Conservation (phyloP, 2,113 vertebrate genomes). For the Hemicordylus capensis region DNA sequence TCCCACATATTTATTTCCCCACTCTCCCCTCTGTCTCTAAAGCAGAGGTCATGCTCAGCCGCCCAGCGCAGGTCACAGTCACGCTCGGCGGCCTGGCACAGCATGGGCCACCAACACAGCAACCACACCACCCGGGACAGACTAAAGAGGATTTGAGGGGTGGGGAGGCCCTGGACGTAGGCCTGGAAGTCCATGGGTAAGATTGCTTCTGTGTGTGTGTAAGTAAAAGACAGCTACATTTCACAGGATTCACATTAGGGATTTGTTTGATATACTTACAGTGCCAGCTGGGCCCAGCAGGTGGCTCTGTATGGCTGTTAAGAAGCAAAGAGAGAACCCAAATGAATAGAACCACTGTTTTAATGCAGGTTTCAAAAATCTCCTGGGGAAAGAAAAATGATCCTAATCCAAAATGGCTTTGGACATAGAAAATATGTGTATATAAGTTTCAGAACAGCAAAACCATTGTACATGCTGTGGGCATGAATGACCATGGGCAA, state of each 20-base stretch:
- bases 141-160: too few species aligned
- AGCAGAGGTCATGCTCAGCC: too few species aligned
- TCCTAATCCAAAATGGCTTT: neutral
- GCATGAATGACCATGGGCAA: neutral
- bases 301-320: conserved; percentile 39
- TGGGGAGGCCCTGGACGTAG: neutral
- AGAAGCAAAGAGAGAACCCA: neutral
- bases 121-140: too few species aligned
- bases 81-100: too few species aligned
- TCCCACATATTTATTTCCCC: too few species aligned
- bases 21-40: too few species aligned
- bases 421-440: neutral
- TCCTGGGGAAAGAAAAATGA: neutral
- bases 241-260: neutral
- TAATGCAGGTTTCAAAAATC: neutral
- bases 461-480: neutral
- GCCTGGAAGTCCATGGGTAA: too few species aligned
- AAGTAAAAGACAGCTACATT: too few species aligned
- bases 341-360: neutral
- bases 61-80: too few species aligned
- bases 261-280: conserved; percentile 8
- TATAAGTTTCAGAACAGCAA: neutral
- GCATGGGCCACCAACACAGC: too few species aligned
- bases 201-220: neutral
- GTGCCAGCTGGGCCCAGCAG: conserved; percentile 41